A percentile compares a stretch with the other conserved stretches of the same genome.
Evolutionary conservation across 2,888 invertebrate species (phyloP).

Genomic region (Coelogynopora nodosa): DNA sequence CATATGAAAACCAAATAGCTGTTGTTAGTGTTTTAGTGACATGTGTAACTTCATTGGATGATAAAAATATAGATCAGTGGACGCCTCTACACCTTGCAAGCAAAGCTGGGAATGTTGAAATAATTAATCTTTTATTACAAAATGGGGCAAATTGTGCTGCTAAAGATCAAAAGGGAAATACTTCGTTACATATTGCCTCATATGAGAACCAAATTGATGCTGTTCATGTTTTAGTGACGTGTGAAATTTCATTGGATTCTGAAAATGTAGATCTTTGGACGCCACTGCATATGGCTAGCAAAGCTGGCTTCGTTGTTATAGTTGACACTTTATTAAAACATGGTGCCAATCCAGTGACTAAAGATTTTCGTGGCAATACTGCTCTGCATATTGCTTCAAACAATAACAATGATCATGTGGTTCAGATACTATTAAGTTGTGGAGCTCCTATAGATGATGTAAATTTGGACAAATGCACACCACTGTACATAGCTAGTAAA

Average conservation of each 20-base stretch:
- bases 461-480: neutral
- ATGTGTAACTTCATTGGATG: neutral
- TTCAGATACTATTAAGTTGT: neutral
- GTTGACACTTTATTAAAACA: neutral
- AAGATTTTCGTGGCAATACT: neutral
- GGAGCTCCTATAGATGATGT: neutral
- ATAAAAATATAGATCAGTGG: neutral
- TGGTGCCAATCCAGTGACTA: neutral
- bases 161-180: neutral
- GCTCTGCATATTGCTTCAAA: constrained; percentile 1
- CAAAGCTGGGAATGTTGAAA: neutral
- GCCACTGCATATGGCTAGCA: constrained; percentile 36
- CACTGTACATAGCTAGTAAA: neutral
- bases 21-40: neutral
- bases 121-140: neutral
- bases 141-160: neutral
- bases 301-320: neutral
- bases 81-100: neutral
- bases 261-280: constrained; percentile 54
- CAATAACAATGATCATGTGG: neutral
- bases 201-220: neutral
- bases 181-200: neutral
- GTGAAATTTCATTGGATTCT: constrained; percentile 72
- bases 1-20: neutral
- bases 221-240: neutral